These are phyloP conservation scores for human (Homo sapiens) DNA, from an alignment of 2,113 vertebrate genomes.

Conservation along the genomic window GRCh38 chr7:19236001-19236500, in stretches of 20 bases:
- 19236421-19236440: not conserved
- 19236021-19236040: not conserved
- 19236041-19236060: not conserved
- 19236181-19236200: not conserved
- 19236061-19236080: not conserved
- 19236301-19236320: not conserved
- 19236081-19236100: not conserved
- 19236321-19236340: not conserved
- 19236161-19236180: not conserved
- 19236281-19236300: not conserved
- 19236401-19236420: not conserved
- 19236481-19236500: not conserved
- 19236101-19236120: not conserved
- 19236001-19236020: not conserved
- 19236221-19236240: not conserved
- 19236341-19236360: not conserved
- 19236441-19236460: not conserved
- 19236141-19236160: not conserved
- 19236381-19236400: not conserved
- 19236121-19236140: not conserved
- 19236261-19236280: not conserved
- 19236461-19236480: not conserved
- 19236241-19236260: not conserved
- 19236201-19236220: not conserved
- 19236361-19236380: not conserved